Base-by-base conservation (phyloP, 2,113 vertebrate genomes). In the Pluvianellus socialis region DNA sequence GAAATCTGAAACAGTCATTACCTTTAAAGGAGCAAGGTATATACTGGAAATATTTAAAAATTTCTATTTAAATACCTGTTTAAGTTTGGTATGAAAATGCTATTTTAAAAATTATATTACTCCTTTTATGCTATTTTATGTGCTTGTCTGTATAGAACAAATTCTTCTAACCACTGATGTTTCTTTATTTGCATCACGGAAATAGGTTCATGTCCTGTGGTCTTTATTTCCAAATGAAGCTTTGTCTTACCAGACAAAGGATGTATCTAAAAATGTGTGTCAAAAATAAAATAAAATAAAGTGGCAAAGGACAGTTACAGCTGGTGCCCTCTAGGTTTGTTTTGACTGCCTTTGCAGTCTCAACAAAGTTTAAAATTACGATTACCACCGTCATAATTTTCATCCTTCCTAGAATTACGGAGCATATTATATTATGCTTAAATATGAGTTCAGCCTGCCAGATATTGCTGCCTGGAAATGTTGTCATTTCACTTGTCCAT, bases 21-120 rank as follows among this genome's bases (percentile, higher is more conserved):
- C 28, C 97, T 70, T 67, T 96, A 75, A 99, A 98, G 86, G 98
- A 98, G 45, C 93, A 98, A 98, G 98, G 99, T 99, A 96, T 61
- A 40, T 52, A 45, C 27, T 27, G 2, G 32, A 80, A 86, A 32
- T 66, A n/a, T 22, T 67, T 52, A 4, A 30, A 45, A 63, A 50
- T 21, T 28, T 79, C 3, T 45, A 35, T 65, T 88, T 88, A 49
- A 85, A 24, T 71, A 30, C 33, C 7, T 6, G 1, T 33, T 76
- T 79, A 52, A 23, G 56, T 87, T 85, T 67, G 16, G 4, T 42
- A 17, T 65, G 65, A 4, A 49, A 56, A 50, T 70, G 33, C 10
- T 85, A 3, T 14, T 5, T 56, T 38, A n/a, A 70, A 84, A 77
- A 38, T 13, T 4, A 12, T 14, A 33, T 4, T 88, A 83, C 5